Conservation (phyloP, 1,140 invertebrate genomes). For the Heliothis virescens region DNA sequence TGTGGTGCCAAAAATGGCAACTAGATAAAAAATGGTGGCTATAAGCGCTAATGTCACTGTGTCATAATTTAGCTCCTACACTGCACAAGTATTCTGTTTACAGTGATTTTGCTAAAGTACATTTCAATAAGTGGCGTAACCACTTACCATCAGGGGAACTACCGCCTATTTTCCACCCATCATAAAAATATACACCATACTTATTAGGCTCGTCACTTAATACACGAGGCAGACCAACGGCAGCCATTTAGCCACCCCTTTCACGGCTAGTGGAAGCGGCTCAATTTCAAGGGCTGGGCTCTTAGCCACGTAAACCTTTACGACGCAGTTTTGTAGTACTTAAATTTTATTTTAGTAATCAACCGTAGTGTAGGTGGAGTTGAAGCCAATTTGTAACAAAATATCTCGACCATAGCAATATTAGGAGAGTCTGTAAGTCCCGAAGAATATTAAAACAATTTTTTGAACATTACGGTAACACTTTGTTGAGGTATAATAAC, state of each 20-base stretch:
- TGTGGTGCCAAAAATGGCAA: too few species aligned
- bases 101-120: too few species aligned
- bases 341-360: conserved; percentile 51
- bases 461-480: conserved; percentile 14
- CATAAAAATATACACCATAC: background rate
- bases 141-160: too few species aligned
- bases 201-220: background rate
- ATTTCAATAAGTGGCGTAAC: too few species aligned
- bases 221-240: background rate
- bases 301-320: conserved; percentile 52
- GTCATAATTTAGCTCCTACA: too few species aligned
- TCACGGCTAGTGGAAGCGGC: conserved; percentile 7
- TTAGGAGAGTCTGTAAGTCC: background rate
- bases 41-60: too few species aligned
- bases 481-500: conserved; percentile 26
- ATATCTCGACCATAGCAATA: conserved; percentile 24
- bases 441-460: conserved; percentile 26
- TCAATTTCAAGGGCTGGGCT: conserved; percentile 26
- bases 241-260: conserved; percentile 16
- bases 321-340: conserved; percentile 32
- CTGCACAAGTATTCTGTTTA: too few species aligned
- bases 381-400: conserved; percentile 44
- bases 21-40: too few species aligned
- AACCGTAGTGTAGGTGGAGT: conserved; percentile 10
- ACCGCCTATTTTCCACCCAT: background rate